Evolutionary conservation across 2,797 vertebrate species (phyloP).

Genomic region (Chaetophractus vellerosus): DNA sequence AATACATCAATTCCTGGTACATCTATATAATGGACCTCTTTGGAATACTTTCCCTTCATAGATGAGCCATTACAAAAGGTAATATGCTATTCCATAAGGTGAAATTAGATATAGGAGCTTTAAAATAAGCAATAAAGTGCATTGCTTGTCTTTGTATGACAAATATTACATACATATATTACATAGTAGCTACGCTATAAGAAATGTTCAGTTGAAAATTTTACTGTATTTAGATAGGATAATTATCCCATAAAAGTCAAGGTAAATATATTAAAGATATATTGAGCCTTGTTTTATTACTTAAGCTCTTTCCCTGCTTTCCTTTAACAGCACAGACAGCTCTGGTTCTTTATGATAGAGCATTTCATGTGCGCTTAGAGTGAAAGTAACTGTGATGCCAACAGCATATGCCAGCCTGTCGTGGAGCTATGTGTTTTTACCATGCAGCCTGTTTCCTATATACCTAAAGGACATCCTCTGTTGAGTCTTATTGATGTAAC

Average conservation of each 20-base stretch:
- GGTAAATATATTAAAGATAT: not conserved
- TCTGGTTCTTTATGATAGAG: not conserved
- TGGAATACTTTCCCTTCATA: not conserved
- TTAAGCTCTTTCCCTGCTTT: not conserved
- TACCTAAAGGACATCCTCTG: not conserved
- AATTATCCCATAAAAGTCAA: not conserved
- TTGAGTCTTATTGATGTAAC: not conserved
- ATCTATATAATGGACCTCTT: not conserved
- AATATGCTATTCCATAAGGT: not conserved
- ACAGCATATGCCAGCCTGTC: too few relatives aligned
- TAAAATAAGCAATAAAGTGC: conserved; percentile 21
- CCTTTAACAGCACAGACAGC: not conserved
- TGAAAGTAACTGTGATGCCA: not conserved
- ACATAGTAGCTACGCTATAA: not conserved
- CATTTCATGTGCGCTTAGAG: not conserved
- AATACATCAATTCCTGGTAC: not conserved
- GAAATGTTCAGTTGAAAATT: not conserved
- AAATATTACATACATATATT: not conserved
- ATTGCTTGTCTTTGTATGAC: not conserved
- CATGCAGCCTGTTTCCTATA: not conserved
- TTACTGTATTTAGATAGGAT: not conserved
- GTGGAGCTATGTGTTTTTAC: not conserved
- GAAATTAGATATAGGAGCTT: not conserved
- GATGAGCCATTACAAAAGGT: not conserved
- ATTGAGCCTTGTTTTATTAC: not conserved